Evolutionary conservation across 2,797 vertebrate genomes (phyloP).

Genomic region (Coccyzus lansbergi): DNA sequence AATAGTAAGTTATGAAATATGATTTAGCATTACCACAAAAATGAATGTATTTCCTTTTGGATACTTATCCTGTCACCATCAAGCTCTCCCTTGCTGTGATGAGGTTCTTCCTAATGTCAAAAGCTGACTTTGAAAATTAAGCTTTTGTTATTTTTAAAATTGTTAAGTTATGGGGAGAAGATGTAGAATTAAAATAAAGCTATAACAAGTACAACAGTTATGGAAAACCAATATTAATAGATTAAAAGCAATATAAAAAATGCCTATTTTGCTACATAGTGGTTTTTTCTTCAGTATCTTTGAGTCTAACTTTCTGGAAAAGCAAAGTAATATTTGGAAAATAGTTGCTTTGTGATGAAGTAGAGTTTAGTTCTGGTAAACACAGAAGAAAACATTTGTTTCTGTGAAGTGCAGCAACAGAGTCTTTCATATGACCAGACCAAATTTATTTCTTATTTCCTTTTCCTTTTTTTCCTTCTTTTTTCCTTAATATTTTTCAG

Average conservation of each 20-base stretch:
- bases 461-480: too few relatives aligned
- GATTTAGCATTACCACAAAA: neutral
- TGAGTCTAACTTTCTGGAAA: neutral
- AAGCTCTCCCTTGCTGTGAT: neutral
- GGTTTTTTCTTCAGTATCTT: neutral
- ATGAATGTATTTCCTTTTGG: neutral
- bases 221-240: neutral
- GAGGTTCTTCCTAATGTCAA: neutral
- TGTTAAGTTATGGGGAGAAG: neutral
- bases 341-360: neutral
- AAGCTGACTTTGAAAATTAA: neutral
- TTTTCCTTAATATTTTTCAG: neutral
- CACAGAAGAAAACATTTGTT: accelerated
- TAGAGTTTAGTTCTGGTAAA: neutral
- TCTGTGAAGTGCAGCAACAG: neutral
- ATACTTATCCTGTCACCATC: neutral
- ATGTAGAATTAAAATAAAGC: neutral
- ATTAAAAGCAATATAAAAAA: neutral
- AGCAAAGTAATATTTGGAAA: neutral
- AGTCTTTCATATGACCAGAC: neutral
- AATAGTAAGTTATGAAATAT: neutral
- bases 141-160: neutral
- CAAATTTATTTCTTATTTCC: neutral
- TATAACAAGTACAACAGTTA: neutral
- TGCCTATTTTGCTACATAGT: neutral